Percentiles rank a stretch among this genome's conserved stretches.
Conservation (phyloP, 92 coral and sea anemone species). For the Porites rus region DNA sequence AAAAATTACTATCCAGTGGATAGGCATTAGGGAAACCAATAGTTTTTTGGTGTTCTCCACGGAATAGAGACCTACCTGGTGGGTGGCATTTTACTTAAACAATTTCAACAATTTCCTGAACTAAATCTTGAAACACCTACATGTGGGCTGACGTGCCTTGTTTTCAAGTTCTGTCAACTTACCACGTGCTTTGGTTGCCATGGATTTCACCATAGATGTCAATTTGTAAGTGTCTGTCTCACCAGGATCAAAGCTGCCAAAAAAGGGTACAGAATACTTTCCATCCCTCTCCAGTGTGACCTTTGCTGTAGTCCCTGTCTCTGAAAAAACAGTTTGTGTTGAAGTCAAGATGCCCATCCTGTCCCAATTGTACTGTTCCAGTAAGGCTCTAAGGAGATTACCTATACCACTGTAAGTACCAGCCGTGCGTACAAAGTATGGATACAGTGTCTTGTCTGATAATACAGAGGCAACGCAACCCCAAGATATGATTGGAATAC, state of each 20-base stretch:
- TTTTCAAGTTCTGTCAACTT: slow-evolving; percentile 18
- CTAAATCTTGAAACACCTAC: no score
- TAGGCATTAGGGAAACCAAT: no score
- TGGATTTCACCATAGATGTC: slow-evolving; percentile 67
- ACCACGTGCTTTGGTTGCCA: slow-evolving; percentile 65
- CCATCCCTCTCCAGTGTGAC: slow-evolving; percentile 51
- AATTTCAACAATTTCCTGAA: no score
- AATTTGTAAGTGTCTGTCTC: slow-evolving; percentile 39
- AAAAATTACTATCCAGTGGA: no score
- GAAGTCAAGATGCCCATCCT: slow-evolving; percentile 68
- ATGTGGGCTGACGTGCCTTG: background rate
- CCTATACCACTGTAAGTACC: slow-evolving; percentile 65
- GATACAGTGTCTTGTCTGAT: slow-evolving; percentile 69
- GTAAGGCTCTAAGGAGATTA: slow-evolving; percentile 38
- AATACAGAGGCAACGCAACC: slow-evolving; percentile 71
- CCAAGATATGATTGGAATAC: slow-evolving; percentile 82
- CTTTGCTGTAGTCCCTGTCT: slow-evolving; percentile 53
- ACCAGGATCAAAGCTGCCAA: slow-evolving; percentile 71
- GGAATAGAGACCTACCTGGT: no score
- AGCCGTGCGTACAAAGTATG: slow-evolving; percentile 79
- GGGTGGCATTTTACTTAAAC: no score
- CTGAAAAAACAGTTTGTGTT: slow-evolving; percentile 56
- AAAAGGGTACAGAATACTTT: slow-evolving; percentile 54
- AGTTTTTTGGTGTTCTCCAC: no score
- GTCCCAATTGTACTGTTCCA: slow-evolving; percentile 62